A percentile compares a stretch with the other conserved stretches of the same genome.
Conservation (phyloP, 2,888 invertebrate species). For the Spialia ferax region DNA sequence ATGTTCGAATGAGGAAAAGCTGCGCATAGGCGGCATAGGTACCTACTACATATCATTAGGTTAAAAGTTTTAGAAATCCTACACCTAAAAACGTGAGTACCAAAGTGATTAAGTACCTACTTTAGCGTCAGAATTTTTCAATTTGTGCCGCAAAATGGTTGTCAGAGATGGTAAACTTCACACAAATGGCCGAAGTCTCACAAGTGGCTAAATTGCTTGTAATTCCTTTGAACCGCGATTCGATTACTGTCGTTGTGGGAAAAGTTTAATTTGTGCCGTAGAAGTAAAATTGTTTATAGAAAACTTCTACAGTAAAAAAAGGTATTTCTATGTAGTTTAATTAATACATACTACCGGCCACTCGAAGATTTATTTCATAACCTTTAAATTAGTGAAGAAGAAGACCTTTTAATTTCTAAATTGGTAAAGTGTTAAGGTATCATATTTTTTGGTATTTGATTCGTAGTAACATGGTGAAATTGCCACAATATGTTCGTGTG, state of each 20-base stretch:
- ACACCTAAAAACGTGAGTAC: background rate
- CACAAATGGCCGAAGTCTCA: background rate
- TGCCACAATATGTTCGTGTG: background rate
- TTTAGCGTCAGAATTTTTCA: background rate
- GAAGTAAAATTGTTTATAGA: background rate
- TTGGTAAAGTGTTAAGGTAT: too few relatives aligned
- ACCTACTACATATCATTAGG: too few relatives aligned
- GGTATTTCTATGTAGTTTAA: background rate
- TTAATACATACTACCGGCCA: background rate
- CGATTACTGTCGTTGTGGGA: background rate
- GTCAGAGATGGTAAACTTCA: background rate
- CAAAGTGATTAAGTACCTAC: background rate
- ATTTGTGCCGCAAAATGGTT: conserved; percentile 4
- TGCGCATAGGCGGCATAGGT: too few relatives aligned
- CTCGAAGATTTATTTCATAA: too few relatives aligned
- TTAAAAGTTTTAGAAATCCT: background rate
- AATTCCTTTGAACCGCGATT: background rate
- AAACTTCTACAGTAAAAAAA: background rate
- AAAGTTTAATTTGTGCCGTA: background rate
- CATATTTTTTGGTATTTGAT: background rate
- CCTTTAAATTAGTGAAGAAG: too few relatives aligned
- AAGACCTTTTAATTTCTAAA: too few relatives aligned
- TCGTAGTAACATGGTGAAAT: background rate
- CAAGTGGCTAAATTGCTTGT: conserved; percentile 7
- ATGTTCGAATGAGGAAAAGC: too few relatives aligned